Conservation (phyloP, 2,888 invertebrate species). For the Spisula solida region DNA sequence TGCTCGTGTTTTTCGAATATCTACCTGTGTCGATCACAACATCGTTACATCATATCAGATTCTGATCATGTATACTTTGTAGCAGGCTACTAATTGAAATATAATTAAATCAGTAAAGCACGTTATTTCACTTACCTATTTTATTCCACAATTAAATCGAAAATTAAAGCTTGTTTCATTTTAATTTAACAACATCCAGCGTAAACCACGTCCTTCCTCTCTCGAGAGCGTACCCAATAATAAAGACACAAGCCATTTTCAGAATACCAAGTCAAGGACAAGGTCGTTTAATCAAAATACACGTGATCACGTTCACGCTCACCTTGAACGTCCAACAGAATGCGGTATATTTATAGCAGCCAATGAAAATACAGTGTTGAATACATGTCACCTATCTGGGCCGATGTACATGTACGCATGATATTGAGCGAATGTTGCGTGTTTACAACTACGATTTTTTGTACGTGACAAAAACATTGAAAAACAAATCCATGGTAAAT, state of each 20-base stretch:
- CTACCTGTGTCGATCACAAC: no score
- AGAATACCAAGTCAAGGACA: conserved; percentile 33
- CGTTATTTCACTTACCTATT: background rate
- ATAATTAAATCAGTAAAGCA: background rate
- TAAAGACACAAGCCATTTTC: background rate
- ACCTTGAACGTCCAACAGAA: conserved; percentile 25
- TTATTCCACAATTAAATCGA: background rate
- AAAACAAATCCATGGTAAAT: no score
- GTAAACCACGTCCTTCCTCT: background rate
- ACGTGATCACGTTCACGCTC: conserved; percentile 35
- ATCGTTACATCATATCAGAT: no score
- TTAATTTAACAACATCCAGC: background rate
- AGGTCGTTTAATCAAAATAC: conserved; percentile 13
- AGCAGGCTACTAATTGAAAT: no score
- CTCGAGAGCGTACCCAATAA: background rate
- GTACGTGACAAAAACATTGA: no score
- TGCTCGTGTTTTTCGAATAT: no score
- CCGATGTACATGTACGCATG: conserved; percentile 46
- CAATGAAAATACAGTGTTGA: background rate
- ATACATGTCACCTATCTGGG: conserved; percentile 36
- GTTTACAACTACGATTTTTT: background rate
- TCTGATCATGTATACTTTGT: no score
- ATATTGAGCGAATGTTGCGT: background rate
- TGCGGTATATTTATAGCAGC: conserved; percentile 30
- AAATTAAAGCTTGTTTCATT: background rate